Percentiles rank a stretch among this genome's conserved stretches.
Evolutionary conservation across 2,113 vertebrate genomes (phyloP).

Genomic region (Burhinus oedicnemus): DNA sequence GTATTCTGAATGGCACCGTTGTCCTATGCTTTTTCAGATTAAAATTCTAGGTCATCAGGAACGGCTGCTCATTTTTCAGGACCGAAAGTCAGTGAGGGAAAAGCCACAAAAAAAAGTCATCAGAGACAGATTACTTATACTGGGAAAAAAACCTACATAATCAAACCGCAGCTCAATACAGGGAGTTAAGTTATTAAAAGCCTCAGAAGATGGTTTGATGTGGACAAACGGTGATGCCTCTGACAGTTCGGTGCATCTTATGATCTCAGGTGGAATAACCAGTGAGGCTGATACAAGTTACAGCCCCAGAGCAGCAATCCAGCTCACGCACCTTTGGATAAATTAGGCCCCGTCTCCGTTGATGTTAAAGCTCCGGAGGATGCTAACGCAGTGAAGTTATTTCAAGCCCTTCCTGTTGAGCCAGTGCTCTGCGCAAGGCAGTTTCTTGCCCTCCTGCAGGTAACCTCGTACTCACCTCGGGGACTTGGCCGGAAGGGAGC

Average conservation of each 20-base stretch:
- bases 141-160: background rate
- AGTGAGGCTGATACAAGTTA: background rate
- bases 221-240: background rate
- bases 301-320: background rate
- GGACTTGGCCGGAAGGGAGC: background rate
- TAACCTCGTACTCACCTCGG: fast-evolving
- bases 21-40: background rate
- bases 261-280: background rate
- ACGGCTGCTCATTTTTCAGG: background rate
- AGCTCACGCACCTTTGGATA: background rate
- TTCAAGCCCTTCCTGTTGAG: background rate
- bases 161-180: background rate
- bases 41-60: background rate
- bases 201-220: background rate
- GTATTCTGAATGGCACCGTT: fast-evolving
- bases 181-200: background rate
- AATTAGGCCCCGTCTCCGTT: background rate
- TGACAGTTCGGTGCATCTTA: background rate
- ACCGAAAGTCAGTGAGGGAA: background rate
- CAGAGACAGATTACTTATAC: background rate
- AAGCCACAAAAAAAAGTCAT: background rate
- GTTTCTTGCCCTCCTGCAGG: background rate
- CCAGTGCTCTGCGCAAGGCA: background rate
- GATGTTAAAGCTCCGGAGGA: background rate
- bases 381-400: background rate